Percentiles rank a stretch among this genome's conserved stretches.
Conservation (phyloP, 1,140 invertebrate species). For the Solen grandis region DNA sequence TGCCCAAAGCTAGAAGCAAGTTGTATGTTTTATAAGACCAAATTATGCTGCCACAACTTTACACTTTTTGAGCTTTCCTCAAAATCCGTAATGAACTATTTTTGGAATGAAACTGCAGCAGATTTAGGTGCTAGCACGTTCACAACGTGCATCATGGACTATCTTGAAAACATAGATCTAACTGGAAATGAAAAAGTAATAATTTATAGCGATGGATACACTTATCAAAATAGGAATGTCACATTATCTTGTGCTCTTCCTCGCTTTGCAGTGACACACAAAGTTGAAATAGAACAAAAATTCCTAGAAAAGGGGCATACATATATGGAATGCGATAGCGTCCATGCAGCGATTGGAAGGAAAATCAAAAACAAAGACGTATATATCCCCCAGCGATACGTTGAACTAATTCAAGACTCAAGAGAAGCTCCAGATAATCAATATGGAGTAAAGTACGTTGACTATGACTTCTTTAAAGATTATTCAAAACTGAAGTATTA, state of each 20-base stretch:
- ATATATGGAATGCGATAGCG: constrained; percentile 56
- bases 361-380: constrained; percentile 45
- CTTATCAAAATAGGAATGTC: constrained; percentile 31
- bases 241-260: constrained; percentile 22
- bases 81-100: constrained; percentile 9
- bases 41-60: constrained; percentile 43
- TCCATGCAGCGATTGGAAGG: constrained; percentile 50
- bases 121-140: constrained; percentile 17
- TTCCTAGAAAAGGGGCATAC: constrained; percentile 58
- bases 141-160: too few relatives aligned
- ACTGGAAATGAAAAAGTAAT: constrained; percentile 3
- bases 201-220: constrained; percentile 33
- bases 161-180: too few relatives aligned
- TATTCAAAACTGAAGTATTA: constrained; percentile 22
- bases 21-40: constrained; percentile 32
- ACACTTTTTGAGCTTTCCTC: too few relatives aligned
- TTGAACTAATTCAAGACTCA: constrained; percentile 7
- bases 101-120: constrained; percentile 28
- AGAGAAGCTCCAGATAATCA: background rate
- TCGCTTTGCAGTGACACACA: constrained; percentile 3
- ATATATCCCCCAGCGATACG: constrained; percentile 40
- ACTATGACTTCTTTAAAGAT: constrained; percentile 19
- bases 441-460: constrained; percentile 25
- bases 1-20: constrained; percentile 39
- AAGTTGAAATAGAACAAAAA: constrained; percentile 53